phyloP scores from a whole-genome alignment of 2,797 vertebrate genomes.

The Poecile montanus region DNA sequence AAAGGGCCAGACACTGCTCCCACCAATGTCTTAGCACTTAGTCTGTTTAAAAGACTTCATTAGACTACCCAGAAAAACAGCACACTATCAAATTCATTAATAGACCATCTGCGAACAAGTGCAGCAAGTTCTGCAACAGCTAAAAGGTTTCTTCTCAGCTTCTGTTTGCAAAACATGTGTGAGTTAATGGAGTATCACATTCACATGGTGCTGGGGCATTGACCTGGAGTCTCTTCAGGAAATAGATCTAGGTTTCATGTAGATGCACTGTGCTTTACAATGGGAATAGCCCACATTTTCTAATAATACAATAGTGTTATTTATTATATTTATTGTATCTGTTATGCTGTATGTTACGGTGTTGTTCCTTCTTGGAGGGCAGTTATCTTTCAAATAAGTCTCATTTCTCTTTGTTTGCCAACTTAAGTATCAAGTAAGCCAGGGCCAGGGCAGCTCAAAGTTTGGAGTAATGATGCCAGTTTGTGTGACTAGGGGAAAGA shows the following conservation, averaged over 20 bases:
- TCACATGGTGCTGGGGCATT: slow-evolving; percentile 43
- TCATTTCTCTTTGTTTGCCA: slow-evolving; percentile 51
- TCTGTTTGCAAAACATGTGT: slow-evolving; percentile 73
- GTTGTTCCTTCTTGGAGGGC: background rate
- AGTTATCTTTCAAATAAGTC: slow-evolving; percentile 49
- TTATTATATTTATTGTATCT: background rate
- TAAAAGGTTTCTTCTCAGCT: slow-evolving; percentile 50
- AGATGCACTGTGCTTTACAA: background rate
- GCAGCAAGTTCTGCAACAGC: slow-evolving; percentile 18
- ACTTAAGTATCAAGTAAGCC: background rate
- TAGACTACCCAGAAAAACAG: background rate
- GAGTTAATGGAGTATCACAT: slow-evolving; percentile 65
- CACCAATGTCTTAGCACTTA: background rate
- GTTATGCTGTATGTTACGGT: background rate
- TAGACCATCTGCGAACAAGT: slow-evolving; percentile 4
- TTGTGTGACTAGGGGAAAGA: background rate
- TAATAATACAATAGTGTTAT: background rate
- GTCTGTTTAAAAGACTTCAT: slow-evolving; percentile 33
- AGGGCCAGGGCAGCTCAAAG: slow-evolving; percentile 12
- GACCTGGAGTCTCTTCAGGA: slow-evolving; percentile 33
- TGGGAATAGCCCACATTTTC: background rate
- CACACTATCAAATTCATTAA: slow-evolving; percentile 47
- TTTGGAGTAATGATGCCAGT: background rate
- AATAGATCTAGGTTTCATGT: slow-evolving; percentile 13
- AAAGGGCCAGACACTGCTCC: background rate